A percentile compares a stretch with the other conserved stretches of the same genome.
Conservation (phyloP, 2,797 vertebrate species). For the Sebastes iracundus region DNA sequence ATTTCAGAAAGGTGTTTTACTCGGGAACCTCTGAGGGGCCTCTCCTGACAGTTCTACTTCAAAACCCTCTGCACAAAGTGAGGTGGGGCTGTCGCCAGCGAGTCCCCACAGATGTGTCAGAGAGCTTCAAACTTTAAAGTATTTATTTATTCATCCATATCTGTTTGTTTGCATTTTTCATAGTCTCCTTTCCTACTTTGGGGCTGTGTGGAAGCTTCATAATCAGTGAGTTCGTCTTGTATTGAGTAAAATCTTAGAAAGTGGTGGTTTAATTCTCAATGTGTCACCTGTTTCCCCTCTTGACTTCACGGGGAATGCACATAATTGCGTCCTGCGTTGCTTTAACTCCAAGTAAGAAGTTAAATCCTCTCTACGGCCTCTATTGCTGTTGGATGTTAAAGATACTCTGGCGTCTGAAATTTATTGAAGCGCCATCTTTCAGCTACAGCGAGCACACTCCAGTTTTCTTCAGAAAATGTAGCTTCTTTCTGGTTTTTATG, state of each 20-base stretch:
- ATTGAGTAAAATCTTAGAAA: slow-evolving; percentile 11
- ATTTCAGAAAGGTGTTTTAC: slow-evolving; percentile 73
- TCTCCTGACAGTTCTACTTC: slow-evolving; percentile 68
- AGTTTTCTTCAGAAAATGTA: slow-evolving; percentile 23
- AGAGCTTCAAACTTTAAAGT: slow-evolving; percentile 45
- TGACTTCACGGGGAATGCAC: slow-evolving; percentile 20
- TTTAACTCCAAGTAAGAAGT: slow-evolving; percentile 3
- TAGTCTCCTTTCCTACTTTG: slow-evolving; percentile 20
- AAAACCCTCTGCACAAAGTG: slow-evolving; percentile 54
- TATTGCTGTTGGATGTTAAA: slow-evolving; percentile 6
- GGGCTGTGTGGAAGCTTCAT: slow-evolving; percentile 13
- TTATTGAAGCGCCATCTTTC: slow-evolving; percentile 31
- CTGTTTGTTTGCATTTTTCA: slow-evolving; percentile 68
- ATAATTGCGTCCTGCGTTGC: background rate
- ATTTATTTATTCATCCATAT: slow-evolving; percentile 68
- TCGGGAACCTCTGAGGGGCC: slow-evolving; percentile 48
- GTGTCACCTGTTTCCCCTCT: background rate
- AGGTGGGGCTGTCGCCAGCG: slow-evolving; percentile 63
- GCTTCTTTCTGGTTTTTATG: slow-evolving; percentile 33
- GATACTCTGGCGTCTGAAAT: slow-evolving; percentile 20
- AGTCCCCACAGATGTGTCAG: slow-evolving; percentile 53
- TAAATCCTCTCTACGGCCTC: background rate
- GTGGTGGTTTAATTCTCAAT: slow-evolving; percentile 4
- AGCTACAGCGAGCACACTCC: background rate
- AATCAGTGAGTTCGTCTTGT: slow-evolving; percentile 32